phyloP scores from a whole-genome alignment of 2,888 invertebrate species.

The Augiades crinisus region DNA sequence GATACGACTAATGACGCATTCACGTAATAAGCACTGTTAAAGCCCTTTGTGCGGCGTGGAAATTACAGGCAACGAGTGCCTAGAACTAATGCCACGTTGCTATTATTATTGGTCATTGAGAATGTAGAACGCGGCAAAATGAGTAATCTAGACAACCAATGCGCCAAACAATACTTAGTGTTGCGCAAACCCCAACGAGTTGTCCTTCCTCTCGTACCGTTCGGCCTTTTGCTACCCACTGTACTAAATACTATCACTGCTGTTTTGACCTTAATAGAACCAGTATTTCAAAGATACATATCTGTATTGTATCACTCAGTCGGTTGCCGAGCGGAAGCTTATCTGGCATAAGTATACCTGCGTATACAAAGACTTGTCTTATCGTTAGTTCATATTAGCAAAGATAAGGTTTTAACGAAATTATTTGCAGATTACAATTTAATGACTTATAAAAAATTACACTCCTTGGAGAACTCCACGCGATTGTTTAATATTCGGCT shows the following conservation, averaged over 20 bases:
- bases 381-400: conserved; percentile 16
- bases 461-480: conserved; percentile 3
- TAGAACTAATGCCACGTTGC: conserved; percentile 37
- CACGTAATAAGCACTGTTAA: conserved; percentile 20
- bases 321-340: conserved; percentile 22
- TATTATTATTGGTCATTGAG: conserved; percentile 42
- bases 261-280: conserved; percentile 23
- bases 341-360: too few species aligned
- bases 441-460: conserved; percentile 11
- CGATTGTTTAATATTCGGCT: conserved; percentile 6
- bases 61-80: conserved; percentile 39
- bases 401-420: conserved; percentile 5
- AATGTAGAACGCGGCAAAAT: conserved; percentile 43
- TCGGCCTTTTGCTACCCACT: conserved; percentile 32
- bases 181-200: conserved; percentile 40
- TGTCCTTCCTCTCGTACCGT: conserved; percentile 43
- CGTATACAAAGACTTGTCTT: too few species aligned
- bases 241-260: conserved; percentile 26
- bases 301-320: conserved; percentile 16
- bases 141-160: conserved; percentile 39
- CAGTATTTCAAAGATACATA: conserved; percentile 18
- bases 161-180: conserved; percentile 39
- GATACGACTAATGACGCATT: conserved; percentile 24
- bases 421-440: conserved; percentile 12
- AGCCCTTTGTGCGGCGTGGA: conserved; percentile 43